Conservation (phyloP, 2,888 invertebrate genomes). For the Tenodera sinensis region DNA sequence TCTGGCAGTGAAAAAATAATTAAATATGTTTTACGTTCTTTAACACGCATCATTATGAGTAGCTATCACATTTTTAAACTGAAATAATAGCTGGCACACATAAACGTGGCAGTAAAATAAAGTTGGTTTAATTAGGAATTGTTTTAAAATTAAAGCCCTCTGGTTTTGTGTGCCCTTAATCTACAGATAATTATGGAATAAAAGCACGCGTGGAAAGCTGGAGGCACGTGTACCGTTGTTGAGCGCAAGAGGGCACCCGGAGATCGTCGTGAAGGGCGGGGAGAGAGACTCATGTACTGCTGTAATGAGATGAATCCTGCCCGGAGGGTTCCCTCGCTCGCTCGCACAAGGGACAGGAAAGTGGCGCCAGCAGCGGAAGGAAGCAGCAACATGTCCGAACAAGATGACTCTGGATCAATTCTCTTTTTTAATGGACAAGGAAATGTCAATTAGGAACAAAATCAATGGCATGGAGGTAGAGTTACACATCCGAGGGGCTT, state of each 20-base stretch:
- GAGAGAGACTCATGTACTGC: not conserved
- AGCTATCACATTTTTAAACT: not conserved
- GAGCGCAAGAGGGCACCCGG: not conserved
- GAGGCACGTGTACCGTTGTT: not conserved
- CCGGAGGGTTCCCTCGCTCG: not conserved
- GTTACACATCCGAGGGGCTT: not conserved
- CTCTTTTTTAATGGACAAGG: not conserved
- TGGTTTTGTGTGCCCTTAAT: no score
- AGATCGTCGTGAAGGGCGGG: not conserved
- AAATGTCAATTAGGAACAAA: not conserved
- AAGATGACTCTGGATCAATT: not conserved
- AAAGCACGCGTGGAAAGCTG: not conserved
- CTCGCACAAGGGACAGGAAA: not conserved
- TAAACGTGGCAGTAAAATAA: not conserved
- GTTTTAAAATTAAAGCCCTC: not conserved
- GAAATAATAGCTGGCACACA: not conserved
- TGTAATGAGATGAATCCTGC: constrained; percentile 15
- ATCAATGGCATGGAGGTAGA: not conserved
- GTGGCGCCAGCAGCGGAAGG: constrained; percentile 9
- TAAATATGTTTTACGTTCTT: not conserved
- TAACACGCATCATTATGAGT: not conserved
- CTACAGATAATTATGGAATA: not conserved
- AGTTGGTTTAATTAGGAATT: not conserved
- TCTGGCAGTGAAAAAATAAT: not conserved
- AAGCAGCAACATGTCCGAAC: not conserved